Evolutionary conservation across 2,888 invertebrate species (phyloP).

Genomic region (Drosophila pseudotalamancana): DNA sequence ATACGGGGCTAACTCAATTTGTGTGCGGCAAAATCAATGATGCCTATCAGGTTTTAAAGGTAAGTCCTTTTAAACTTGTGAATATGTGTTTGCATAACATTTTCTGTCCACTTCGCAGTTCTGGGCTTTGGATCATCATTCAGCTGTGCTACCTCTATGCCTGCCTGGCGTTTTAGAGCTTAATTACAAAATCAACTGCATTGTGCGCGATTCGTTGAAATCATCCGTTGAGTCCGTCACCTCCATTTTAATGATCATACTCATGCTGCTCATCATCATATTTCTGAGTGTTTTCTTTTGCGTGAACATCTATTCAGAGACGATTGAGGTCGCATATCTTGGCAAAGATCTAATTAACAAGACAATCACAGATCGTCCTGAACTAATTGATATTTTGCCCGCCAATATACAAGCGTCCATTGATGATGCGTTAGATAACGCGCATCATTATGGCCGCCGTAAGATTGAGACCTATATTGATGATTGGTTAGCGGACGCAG

Average conservation of each 20-base stretch:
- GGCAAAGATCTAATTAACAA: conserved; percentile 95
- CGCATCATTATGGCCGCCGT: conserved; percentile 95
- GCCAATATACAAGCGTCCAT: conserved; percentile 87
- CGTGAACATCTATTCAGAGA: conserved; percentile 95
- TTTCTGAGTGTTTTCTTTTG: conserved; percentile 90
- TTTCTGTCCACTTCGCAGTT: conserved; percentile 82
- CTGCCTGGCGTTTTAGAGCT: conserved; percentile 91
- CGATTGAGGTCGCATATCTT: conserved; percentile 94
- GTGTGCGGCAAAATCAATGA: conserved; percentile 68
- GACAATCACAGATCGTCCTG: conserved; percentile 95
- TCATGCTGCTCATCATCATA: conserved; percentile 91
- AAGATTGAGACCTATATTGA: conserved; percentile 94
- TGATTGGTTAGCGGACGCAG: conserved; percentile 91
- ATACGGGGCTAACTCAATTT: conserved; percentile 81
- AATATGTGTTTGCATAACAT: neutral
- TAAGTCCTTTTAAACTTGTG: conserved; percentile 13
- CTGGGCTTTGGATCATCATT: conserved; percentile 85
- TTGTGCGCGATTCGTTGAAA: conserved; percentile 88
- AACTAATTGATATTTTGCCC: conserved; percentile 92
- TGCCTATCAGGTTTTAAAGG: conserved; percentile 65
- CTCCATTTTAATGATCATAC: conserved; percentile 92
- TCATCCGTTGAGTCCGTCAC: conserved; percentile 94
- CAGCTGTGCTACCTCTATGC: conserved; percentile 90
- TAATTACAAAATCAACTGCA: conserved; percentile 87
- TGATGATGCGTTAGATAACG: conserved; percentile 95